These are phyloP conservation scores for Odontesthes bonariensis DNA, from an alignment of 2,113 vertebrate genomes.

Conservation along the genomic window DNA sequence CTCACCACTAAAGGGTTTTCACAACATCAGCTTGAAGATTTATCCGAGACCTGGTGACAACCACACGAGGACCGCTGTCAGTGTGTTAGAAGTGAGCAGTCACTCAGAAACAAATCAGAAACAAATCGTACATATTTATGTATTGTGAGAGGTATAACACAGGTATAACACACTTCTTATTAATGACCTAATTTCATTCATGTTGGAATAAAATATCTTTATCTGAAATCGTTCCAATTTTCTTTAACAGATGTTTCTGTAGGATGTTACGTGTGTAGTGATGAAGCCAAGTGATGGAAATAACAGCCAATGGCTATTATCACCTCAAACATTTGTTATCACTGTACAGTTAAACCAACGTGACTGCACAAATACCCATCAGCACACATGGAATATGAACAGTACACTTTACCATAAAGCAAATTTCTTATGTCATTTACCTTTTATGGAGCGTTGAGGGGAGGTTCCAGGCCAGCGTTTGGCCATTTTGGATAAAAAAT, in stretches of 20 bases:
- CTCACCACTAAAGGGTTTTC: constrained; percentile 22
- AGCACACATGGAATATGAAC: constrained; percentile 10
- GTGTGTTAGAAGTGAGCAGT: constrained; percentile 11
- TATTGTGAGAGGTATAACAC: no score
- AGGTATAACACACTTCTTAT: no score
- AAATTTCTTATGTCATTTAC: constrained; percentile 6
- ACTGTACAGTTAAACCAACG: background rate
- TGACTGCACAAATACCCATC: constrained; percentile 9
- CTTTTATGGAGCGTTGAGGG: background rate
- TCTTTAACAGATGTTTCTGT: background rate
- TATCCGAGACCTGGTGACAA: constrained; percentile 6
- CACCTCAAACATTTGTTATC: constrained; percentile 17
- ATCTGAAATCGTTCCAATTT: background rate
- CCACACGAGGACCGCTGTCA: constrained; percentile 54
- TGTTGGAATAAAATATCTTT: background rate
- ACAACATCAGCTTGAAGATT: constrained; percentile 30
- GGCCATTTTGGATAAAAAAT: background rate
- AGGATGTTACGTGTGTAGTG: background rate
- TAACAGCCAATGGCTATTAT: background rate
- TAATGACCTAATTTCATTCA: background rate
- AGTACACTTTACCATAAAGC: constrained; percentile 7
- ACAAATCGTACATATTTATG: no score
- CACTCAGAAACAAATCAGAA: background rate
- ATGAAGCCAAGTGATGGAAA: constrained; percentile 18
- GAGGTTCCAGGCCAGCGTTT: background rate